Conservation (phyloP, 2,113 vertebrate genomes). For the Oceanodroma tethys region DNA sequence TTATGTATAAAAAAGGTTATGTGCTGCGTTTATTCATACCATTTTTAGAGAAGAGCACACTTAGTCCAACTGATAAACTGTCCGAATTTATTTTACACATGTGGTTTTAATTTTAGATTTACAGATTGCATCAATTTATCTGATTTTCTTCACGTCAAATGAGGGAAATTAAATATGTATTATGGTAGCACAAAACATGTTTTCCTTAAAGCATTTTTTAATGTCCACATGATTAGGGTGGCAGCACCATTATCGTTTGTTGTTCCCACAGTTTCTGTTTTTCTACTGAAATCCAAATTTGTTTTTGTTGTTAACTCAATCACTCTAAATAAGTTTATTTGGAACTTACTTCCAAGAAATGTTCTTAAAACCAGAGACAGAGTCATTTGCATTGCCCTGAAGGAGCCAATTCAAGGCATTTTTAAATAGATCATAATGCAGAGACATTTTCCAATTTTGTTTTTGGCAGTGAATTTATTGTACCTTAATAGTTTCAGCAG, state of each 20-base stretch:
- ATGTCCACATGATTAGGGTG: neutral
- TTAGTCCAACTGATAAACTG: neutral
- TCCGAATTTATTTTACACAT: neutral
- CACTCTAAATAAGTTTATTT: neutral
- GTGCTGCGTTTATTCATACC: neutral
- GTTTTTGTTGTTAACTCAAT: constrained; percentile 4
- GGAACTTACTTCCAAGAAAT: neutral
- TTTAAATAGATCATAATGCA: neutral
- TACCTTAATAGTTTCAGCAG: neutral
- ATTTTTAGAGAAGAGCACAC: neutral
- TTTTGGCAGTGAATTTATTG: neutral
- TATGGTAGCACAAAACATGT: neutral
- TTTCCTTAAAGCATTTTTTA: neutral
- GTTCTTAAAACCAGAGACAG: neutral
- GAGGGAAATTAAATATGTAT: neutral
- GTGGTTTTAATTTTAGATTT: neutral
- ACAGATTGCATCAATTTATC: neutral
- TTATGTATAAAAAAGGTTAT: neutral
- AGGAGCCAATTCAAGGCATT: neutral
- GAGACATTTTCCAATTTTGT: neutral
- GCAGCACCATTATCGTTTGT: neutral
- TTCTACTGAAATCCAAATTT: constrained; percentile 9
- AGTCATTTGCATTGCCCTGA: neutral
- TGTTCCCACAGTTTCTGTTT: neutral
- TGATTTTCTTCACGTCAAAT: neutral